Conservation (phyloP, 2,113 vertebrate genomes). For the Colius striatus region DNA sequence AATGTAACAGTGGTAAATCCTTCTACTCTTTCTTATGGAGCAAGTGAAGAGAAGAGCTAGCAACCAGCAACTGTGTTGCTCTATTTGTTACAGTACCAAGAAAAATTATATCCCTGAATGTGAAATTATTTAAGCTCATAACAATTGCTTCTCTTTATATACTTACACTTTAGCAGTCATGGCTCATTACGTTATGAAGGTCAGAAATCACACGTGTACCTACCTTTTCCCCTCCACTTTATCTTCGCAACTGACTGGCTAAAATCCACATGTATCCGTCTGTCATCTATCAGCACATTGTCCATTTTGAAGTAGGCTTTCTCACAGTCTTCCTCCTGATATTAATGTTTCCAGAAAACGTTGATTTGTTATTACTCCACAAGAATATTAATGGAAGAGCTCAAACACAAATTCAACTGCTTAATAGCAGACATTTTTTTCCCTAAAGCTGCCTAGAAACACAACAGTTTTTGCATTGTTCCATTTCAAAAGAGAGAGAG, state of each 20-base stretch:
- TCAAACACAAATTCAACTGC: conserved; percentile 18
- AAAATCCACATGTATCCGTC: conserved; percentile 96
- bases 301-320: conserved; percentile 99
- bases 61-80: neutral
- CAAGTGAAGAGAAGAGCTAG: neutral
- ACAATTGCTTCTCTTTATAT: neutral
- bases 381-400: neutral
- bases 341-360: conserved; percentile 12
- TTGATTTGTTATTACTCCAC: neutral
- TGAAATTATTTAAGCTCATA: neutral
- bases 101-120: neutral
- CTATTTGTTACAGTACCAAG: neutral
- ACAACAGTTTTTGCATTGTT: neutral
- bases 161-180: neutral
- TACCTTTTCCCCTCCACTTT: conserved; percentile 98
- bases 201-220: neutral
- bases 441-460: neutral
- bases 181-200: neutral
- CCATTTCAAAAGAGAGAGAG: neutral
- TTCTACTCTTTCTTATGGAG: neutral
- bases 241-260: conserved; percentile 98
- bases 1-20: neutral
- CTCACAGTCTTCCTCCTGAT: conserved; percentile 94
- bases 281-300: conserved; percentile 96
- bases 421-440: neutral